Percentiles rank a stretch among this genome's conserved stretches.
phyloP scores from a whole-genome alignment of 2,797 vertebrate genomes.

The Acropternis orthonyx region DNA sequence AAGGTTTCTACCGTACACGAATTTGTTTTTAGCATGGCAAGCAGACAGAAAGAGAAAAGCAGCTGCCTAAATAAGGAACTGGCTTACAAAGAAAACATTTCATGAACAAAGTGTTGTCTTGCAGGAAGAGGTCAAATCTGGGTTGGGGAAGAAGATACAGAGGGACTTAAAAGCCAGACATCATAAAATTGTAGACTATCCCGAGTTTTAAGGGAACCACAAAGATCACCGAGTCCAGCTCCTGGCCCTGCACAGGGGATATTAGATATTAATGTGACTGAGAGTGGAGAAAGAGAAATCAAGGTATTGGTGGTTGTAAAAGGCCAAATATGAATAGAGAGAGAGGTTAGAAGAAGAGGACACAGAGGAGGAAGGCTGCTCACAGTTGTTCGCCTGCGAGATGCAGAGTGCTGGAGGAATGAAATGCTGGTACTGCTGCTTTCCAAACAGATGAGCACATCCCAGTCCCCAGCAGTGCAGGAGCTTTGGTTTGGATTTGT shows the following conservation, averaged over 20 bases:
- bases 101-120: background rate
- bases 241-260: background rate
- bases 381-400: background rate
- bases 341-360: background rate
- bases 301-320: background rate
- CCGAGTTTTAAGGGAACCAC: background rate
- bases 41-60: background rate
- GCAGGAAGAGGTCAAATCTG: background rate
- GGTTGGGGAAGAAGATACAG: background rate
- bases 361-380: background rate
- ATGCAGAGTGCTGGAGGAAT: background rate
- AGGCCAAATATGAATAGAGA: background rate
- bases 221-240: background rate
- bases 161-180: background rate
- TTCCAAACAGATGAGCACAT: background rate
- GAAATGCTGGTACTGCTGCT: background rate
- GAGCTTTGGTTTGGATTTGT: background rate
- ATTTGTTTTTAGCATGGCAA: background rate
- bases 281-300: background rate
- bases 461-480: background rate
- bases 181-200: background rate
- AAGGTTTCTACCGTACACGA: background rate
- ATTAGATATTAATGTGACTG: background rate
- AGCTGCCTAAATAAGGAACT: slow-evolving; percentile 35
- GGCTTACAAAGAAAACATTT: background rate